Evolutionary conservation across 2,113 vertebrate genomes (phyloP).

Genomic region (Nycticebus coucang): DNA sequence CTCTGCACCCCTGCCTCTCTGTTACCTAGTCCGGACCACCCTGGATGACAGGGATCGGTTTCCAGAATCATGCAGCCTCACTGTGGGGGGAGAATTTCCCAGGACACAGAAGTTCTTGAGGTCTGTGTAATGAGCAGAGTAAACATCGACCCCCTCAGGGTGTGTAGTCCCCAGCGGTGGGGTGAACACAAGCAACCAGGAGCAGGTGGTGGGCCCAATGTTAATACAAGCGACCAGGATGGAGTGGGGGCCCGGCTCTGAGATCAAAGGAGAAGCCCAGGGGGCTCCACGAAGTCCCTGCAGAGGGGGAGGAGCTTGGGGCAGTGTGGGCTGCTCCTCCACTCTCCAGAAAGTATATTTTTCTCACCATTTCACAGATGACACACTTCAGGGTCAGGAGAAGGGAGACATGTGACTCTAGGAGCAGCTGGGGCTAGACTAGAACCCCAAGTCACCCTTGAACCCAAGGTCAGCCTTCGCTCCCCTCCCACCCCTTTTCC

Average conservation of each 20-base stretch:
- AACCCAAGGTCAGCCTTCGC: neutral
- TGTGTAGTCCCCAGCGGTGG: neutral
- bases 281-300: neutral
- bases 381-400: neutral
- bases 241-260: rapidly evolving
- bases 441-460: neutral
- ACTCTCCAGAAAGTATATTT: neutral
- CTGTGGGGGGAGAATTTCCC: neutral
- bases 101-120: neutral
- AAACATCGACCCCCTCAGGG: neutral
- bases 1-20: neutral
- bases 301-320: rapidly evolving
- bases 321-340: neutral
- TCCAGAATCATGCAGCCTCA: rapidly evolving
- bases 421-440: neutral
- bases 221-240: rapidly evolving
- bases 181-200: rapidly evolving
- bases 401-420: neutral
- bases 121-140: neutral
- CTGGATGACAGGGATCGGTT: neutral
- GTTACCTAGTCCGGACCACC: neutral
- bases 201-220: rapidly evolving
- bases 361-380: neutral
- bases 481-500: no score
- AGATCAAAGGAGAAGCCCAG: neutral